These are phyloP conservation scores for Eubasilissa regina DNA, from an alignment of 1,140 invertebrate genomes.

Conservation along the genomic window DNA sequence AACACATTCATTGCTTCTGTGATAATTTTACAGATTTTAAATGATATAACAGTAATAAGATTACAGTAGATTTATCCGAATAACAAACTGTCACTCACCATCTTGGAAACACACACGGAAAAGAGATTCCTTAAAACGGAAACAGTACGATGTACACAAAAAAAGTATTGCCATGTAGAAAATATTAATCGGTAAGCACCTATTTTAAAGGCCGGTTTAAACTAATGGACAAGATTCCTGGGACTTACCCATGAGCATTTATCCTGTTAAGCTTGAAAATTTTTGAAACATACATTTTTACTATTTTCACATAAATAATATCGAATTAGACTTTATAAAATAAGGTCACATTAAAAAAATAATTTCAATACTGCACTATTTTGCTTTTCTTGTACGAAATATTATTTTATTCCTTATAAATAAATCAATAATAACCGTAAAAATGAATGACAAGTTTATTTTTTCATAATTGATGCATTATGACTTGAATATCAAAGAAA, in stretches of 20 bases:
- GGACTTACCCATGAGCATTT: too few relatives aligned
- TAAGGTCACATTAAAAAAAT: background rate
- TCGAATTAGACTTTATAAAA: background rate
- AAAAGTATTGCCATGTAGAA: constrained; percentile 37
- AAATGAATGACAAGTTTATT: background rate
- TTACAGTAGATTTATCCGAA: constrained; percentile 41
- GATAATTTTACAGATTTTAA: background rate
- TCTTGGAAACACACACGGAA: constrained; percentile 47
- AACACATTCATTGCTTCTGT: constrained; percentile 6
- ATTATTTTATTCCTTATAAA: background rate
- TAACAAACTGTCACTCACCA: constrained; percentile 48
- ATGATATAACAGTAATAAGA: constrained; percentile 8
- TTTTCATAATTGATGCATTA: background rate
- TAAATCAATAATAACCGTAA: background rate
- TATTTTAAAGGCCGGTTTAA: too few relatives aligned
- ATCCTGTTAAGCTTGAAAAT: too few relatives aligned
- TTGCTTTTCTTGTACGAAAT: background rate
- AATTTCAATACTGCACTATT: background rate
- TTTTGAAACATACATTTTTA: too few relatives aligned
- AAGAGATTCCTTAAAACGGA: constrained; percentile 46
- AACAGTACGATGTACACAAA: constrained; percentile 41
- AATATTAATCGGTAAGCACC: background rate
- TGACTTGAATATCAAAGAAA: too few relatives aligned
- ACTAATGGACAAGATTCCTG: too few relatives aligned
- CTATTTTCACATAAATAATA: background rate